Conservation (phyloP, 2,888 invertebrate genomes). For the Onchidella celtica region DNA sequence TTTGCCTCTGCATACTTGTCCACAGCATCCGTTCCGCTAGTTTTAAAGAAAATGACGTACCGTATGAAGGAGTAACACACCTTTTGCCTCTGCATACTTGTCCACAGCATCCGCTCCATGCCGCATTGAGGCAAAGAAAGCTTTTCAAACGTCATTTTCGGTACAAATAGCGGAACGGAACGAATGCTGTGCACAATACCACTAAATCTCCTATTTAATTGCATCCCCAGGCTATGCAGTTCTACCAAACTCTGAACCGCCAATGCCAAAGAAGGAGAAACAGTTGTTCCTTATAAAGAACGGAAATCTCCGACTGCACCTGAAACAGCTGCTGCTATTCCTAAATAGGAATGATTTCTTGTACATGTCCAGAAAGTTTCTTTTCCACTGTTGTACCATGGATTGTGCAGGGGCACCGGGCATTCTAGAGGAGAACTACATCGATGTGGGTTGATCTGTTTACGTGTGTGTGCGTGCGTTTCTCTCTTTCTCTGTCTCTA, state of each 20-base stretch:
- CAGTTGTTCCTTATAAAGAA: conserved; percentile 39
- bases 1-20: no score
- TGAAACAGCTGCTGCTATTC: conserved; percentile 38
- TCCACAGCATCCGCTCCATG: no score
- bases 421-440: conserved; percentile 33
- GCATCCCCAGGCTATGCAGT: background rate
- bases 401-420: conserved; percentile 47
- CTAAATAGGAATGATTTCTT: conserved; percentile 49
- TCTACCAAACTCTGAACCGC: background rate
- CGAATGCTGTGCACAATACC: no score
- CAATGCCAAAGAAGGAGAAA: background rate
- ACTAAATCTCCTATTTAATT: no score
- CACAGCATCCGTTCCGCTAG: no score
- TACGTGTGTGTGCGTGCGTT: background rate
- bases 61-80: no score
- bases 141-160: no score
- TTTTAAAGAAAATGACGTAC: no score
- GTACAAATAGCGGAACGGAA: no score
- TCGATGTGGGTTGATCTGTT: conserved; percentile 47
- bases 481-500: background rate
- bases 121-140: no score
- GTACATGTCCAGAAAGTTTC: conserved; percentile 48
- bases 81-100: no score
- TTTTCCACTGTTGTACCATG: conserved; percentile 45
- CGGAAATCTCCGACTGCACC: conserved; percentile 26